These are phyloP conservation scores for Psephotus haematonotus DNA, from an alignment of 2,113 vertebrate genomes.

Conservation along the genomic window DNA sequence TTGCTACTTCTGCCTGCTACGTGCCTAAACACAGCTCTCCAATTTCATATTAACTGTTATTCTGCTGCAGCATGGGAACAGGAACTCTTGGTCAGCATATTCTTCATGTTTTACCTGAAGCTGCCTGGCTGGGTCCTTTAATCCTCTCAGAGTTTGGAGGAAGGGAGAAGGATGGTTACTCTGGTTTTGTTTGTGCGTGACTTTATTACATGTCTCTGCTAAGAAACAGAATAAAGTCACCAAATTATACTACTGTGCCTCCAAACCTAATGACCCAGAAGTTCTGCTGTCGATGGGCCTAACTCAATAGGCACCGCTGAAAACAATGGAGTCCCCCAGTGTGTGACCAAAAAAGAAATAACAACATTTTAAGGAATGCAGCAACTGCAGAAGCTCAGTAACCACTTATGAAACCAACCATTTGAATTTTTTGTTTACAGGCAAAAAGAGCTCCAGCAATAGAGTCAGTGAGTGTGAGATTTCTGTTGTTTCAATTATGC, in stretches of 20 bases:
- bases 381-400: constrained; percentile 67
- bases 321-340: constrained; percentile 66
- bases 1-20: constrained; percentile 1
- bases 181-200: not conserved
- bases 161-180: not conserved
- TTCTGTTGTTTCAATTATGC: constrained; percentile 54
- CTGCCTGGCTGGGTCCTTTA: not conserved
- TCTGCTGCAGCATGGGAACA: not conserved
- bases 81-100: not conserved
- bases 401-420: constrained; percentile 56
- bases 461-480: constrained; percentile 30
- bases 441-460: constrained; percentile 43
- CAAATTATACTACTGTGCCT: constrained; percentile 45
- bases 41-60: not conserved
- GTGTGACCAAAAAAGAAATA: constrained; percentile 68
- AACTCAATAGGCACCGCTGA: constrained; percentile 68
- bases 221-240: constrained; percentile 38
- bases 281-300: constrained; percentile 57
- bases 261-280: constrained; percentile 56
- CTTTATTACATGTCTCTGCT: constrained; percentile 21
- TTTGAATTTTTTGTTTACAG: constrained; percentile 52
- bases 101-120: not conserved
- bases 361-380: constrained; percentile 64
- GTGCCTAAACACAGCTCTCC: not conserved
- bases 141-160: not conserved